Evolutionary conservation across 2,888 invertebrate genomes (phyloP).

Genomic region (Pristionchus japonicus): DNA sequence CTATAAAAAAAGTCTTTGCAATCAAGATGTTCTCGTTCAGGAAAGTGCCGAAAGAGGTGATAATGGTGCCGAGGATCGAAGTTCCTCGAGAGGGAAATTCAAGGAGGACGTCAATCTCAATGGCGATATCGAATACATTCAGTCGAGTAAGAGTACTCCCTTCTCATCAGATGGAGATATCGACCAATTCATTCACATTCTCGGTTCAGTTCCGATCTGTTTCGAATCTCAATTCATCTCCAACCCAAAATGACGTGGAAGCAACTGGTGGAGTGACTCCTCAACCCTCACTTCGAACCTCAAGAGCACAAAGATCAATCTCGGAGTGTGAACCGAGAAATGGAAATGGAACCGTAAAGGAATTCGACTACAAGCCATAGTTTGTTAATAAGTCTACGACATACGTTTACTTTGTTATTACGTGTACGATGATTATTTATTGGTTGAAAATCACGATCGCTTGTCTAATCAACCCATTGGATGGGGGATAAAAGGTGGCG

Average conservation of each 20-base stretch:
- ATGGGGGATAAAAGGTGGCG: constrained; percentile 1
- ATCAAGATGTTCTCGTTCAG: not conserved
- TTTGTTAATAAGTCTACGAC: not conserved
- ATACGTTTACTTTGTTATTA: not conserved
- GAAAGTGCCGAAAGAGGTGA: constrained; percentile 29
- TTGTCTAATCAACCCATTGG: not conserved
- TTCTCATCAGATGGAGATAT: not conserved
- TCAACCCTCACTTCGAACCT: not conserved
- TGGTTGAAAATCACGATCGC: not conserved
- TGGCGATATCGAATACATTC: not conserved
- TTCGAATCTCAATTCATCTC: constrained; percentile 1
- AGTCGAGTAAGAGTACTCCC: not conserved
- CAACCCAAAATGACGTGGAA: not conserved
- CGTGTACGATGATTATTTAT: not conserved
- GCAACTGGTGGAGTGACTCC: not conserved
- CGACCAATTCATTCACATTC: not conserved
- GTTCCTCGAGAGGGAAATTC: not conserved
- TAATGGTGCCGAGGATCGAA: constrained; percentile 41
- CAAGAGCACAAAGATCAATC: constrained; percentile 40
- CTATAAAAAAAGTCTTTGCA: not conserved
- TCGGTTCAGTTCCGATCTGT: constrained; percentile 22
- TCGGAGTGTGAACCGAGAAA: not conserved
- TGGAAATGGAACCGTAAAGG: not conserved
- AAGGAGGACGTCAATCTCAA: not conserved
- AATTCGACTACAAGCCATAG: not conserved